Evolutionary conservation across 2,888 invertebrate genomes (phyloP).

Genomic region (Tethea ocularis): DNA sequence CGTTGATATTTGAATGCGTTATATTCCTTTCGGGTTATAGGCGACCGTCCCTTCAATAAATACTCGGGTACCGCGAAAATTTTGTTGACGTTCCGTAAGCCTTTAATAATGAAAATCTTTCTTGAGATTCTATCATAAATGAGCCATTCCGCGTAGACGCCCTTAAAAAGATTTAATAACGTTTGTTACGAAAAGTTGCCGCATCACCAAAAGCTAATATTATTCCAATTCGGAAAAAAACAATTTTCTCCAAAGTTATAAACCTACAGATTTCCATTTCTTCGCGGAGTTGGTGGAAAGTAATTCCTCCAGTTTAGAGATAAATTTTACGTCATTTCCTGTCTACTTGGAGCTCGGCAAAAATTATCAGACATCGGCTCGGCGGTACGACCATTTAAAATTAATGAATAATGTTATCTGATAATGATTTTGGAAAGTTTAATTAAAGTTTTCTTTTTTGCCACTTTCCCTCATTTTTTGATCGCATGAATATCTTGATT

Average conservation of each 20-base stretch:
- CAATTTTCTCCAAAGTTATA: slow-evolving; percentile 76
- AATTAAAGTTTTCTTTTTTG: slow-evolving; percentile 76
- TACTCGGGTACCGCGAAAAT: slow-evolving; percentile 55
- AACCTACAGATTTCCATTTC: slow-evolving; percentile 79
- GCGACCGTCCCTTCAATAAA: slow-evolving; percentile 68
- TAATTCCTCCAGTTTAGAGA: slow-evolving; percentile 76
- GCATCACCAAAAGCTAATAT: slow-evolving; percentile 68
- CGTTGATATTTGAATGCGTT: slow-evolving; percentile 80
- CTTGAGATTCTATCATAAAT: slow-evolving; percentile 43
- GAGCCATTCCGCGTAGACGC: slow-evolving; percentile 35
- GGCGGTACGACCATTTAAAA: slow-evolving; percentile 76
- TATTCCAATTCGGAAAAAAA: slow-evolving; percentile 71
- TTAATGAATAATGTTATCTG: slow-evolving; percentile 84
- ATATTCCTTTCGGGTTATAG: slow-evolving; percentile 70
- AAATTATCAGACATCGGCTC: slow-evolving; percentile 79
- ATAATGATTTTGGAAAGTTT: slow-evolving; percentile 80
- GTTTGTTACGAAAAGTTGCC: slow-evolving; percentile 59
- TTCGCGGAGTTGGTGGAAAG: slow-evolving; percentile 73
- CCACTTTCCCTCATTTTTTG: slow-evolving; percentile 65
- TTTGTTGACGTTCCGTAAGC: slow-evolving; percentile 59
- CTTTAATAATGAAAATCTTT: slow-evolving; percentile 62
- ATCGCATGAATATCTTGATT: slow-evolving; percentile 75
- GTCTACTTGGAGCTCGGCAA: slow-evolving; percentile 69
- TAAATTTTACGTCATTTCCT: slow-evolving; percentile 81
- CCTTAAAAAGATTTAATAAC: slow-evolving; percentile 57